Base-by-base conservation (phyloP, 2,797 vertebrate species). In the Anolis apletophallus region DNA sequence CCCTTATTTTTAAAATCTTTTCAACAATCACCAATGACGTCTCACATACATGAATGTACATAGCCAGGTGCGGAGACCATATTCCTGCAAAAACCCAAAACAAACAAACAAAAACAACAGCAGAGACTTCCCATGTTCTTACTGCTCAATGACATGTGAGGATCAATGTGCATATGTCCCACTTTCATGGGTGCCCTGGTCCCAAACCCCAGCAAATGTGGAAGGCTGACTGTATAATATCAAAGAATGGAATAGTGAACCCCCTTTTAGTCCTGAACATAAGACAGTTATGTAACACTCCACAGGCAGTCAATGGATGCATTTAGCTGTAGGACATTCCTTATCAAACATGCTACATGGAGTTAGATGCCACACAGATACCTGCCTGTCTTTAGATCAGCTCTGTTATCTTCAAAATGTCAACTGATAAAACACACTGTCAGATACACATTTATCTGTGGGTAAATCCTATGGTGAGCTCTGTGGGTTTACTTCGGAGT, bases 201-300 rank as follows among this genome's bases (percentile, higher is more conserved):
- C 46, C 7, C 46, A 3, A 46, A 13, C 11, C 11, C 46, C 46
- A 46, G 46, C 46, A 46, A 46, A 46, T 46, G 46, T 46, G 46
- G 46, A 46, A 46, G 46, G 8, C 32, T n/a, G 34, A 17, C 36
- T 46, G 13, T 17, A 46, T 55, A 32, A 75, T 36, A 26, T 6
- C 71, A 85, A 86, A 46, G 81, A 46, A 84, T 86, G 54, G 81
- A 32, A 84, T 77, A 68, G 55, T 46, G 68, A 52, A 86, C 87
- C 86, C 29, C 46, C 29, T 86, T 79, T 64, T 61, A 64, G 32
- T 67, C 19, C 86, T 73, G 54, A 72, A 82, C 87, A 14, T 26
- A 12, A 40, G 36, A 57, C 17, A 59, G n/a, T 61, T 84, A 67
- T 6, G 46, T 21, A 86, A 84, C 10, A 34, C 10, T n/a, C 73